phyloP scores from a whole-genome alignment of 1,140 invertebrate genomes.

The Holcopasites calliopsidis region DNA sequence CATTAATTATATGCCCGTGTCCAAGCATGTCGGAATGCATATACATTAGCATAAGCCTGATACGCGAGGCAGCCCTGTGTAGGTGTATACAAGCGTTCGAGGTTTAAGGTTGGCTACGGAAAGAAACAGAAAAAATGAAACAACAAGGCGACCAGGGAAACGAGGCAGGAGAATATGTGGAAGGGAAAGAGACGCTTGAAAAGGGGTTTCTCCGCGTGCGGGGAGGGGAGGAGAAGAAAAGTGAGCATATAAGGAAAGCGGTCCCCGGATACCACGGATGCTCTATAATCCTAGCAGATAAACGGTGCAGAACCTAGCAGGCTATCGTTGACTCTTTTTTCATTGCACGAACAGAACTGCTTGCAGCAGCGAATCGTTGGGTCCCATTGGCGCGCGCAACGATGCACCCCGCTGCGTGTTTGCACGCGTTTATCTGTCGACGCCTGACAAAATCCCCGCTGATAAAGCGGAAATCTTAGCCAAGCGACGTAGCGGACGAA shows the following conservation, averaged over 20 bases:
- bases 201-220: too few relatives aligned
- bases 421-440: conserved; percentile 14
- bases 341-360: background rate
- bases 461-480: conserved; percentile 15
- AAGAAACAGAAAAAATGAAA: too few relatives aligned
- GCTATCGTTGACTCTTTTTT: conserved; percentile 33
- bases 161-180: background rate
- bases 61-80: conserved; percentile 27
- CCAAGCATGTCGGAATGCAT: conserved; percentile 39
- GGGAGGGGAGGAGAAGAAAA: background rate
- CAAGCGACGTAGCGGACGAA: background rate
- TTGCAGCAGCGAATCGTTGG: background rate
- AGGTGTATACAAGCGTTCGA: conserved; percentile 25
- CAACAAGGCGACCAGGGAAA: background rate
- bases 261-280: conserved; percentile 23
- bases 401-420: background rate
- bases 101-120: background rate
- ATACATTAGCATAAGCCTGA: conserved; percentile 65
- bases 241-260: conserved; percentile 32
- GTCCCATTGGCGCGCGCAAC: conserved; percentile 15
- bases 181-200: background rate
- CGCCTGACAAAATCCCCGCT: background rate
- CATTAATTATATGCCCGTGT: conserved; percentile 41
- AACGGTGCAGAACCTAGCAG: conserved; percentile 26
- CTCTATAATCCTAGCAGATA: conserved; percentile 34